Evolutionary conservation across 2,113 vertebrate genomes (phyloP).

Genomic region (Leiothrix lutea): DNA sequence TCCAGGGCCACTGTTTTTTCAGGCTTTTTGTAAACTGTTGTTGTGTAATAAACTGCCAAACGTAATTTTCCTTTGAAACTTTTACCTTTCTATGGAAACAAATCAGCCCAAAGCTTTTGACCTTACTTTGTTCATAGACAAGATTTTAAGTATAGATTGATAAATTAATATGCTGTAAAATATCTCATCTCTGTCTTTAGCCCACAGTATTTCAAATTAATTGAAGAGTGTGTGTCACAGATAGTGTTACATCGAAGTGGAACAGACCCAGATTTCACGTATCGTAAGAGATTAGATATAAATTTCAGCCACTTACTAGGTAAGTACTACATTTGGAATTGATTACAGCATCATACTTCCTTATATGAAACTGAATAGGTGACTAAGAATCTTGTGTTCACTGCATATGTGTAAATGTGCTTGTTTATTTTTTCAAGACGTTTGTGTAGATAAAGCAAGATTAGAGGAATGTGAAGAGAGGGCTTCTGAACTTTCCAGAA

Average conservation of each 20-base stretch:
- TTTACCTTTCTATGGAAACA: neutral
- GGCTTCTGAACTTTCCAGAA: conserved; percentile 83
- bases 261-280: conserved; percentile 93
- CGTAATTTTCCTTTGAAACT: neutral
- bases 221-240: conserved; percentile 96
- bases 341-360: neutral
- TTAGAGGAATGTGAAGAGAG: conserved; percentile 87
- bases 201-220: conserved; percentile 96
- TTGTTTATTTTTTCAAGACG: conserved; percentile 76
- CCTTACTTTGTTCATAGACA: neutral
- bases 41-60: neutral
- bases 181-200: conserved; percentile 69
- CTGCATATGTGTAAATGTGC: neutral
- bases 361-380: neutral
- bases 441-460: conserved; percentile 88
- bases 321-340: conserved; percentile 61
- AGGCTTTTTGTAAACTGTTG: neutral
- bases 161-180: neutral
- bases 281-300: conserved; percentile 92
- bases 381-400: neutral
- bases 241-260: conserved; percentile 93
- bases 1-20: neutral
- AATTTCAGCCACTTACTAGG: conserved; percentile 91
- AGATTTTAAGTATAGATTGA: neutral
- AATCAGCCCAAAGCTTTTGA: neutral